These are phyloP conservation scores for Drosophila nigricruria DNA, from an alignment of 2,888 invertebrate genomes.

Conservation along the genomic window DNA sequence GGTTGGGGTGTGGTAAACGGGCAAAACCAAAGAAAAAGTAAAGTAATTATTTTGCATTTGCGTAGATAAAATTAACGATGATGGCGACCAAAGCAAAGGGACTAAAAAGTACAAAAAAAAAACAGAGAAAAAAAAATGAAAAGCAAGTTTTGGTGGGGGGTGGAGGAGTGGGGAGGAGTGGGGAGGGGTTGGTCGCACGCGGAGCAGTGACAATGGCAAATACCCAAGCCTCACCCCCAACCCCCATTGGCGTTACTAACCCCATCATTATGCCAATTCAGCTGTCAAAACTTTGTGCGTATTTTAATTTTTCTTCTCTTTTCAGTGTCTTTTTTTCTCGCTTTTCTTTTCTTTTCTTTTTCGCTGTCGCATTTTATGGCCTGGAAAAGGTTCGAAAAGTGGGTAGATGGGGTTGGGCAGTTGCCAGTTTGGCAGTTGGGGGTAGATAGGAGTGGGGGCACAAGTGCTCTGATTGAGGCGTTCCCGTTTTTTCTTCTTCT, in stretches of 20 bases:
- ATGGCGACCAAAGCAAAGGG: conserved; percentile 45
- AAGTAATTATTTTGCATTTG: conserved; percentile 81
- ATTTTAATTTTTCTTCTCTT: conserved; percentile 73
- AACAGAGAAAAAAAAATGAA: neutral
- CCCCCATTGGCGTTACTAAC: conserved; percentile 62
- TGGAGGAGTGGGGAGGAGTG: neutral
- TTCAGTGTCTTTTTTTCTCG: conserved; percentile 30
- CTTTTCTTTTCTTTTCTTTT: conserved; percentile 58
- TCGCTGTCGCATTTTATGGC: conserved; percentile 73
- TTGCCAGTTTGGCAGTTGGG: neutral
- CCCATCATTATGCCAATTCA: conserved; percentile 82
- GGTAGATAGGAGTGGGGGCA: no score
- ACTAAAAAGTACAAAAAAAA: conserved; percentile 18
- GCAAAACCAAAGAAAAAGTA: conserved; percentile 79
- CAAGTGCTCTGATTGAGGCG: conserved; percentile 18
- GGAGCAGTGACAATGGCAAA: conserved; percentile 63
- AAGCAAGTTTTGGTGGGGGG: neutral
- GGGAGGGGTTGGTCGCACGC: conserved; percentile 21
- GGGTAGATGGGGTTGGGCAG: conserved; percentile 14
- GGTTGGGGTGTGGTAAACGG: conserved; percentile 20
- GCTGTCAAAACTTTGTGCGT: conserved; percentile 79
- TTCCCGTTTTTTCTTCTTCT: conserved; percentile 11
- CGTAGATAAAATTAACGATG: conserved; percentile 82
- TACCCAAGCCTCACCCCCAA: neutral
- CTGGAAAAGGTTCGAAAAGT: conserved; percentile 47